Conservation (phyloP, 2,797 vertebrate species). For the Antrozous pallidus region DNA sequence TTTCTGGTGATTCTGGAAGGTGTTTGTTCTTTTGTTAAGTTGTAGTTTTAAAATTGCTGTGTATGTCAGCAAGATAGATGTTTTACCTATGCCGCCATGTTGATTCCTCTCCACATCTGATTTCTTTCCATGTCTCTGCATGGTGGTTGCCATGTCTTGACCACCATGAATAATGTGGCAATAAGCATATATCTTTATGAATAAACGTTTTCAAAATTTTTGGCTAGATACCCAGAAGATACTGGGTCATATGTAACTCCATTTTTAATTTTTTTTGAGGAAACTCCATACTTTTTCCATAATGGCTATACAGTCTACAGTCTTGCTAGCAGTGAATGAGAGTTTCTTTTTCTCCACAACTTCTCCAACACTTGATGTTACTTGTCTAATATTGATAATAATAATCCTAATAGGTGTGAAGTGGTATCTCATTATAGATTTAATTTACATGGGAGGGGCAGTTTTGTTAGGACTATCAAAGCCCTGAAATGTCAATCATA, state of each 20-base stretch:
- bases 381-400: neutral
- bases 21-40: no score
- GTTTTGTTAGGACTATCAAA: neutral
- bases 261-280: neutral
- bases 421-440: neutral
- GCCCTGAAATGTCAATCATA: neutral
- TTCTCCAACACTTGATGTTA: neutral
- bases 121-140: no score
- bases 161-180: neutral
- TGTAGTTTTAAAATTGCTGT: no score
- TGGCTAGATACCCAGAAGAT: neutral
- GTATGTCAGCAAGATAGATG: no score
- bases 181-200: neutral
- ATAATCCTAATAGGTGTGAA: neutral
- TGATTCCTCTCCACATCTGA: no score
- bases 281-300: neutral
- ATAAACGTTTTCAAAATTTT: neutral
- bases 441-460: neutral
- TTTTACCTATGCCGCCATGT: no score
- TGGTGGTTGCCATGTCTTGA: neutral
- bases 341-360: neutral
- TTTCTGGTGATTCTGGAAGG: no score
- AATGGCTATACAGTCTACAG: neutral
- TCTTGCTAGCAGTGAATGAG: neutral
- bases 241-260: neutral